phyloP scores from a whole-genome alignment of 2,113 vertebrate species.

The Setophaga petechia region DNA sequence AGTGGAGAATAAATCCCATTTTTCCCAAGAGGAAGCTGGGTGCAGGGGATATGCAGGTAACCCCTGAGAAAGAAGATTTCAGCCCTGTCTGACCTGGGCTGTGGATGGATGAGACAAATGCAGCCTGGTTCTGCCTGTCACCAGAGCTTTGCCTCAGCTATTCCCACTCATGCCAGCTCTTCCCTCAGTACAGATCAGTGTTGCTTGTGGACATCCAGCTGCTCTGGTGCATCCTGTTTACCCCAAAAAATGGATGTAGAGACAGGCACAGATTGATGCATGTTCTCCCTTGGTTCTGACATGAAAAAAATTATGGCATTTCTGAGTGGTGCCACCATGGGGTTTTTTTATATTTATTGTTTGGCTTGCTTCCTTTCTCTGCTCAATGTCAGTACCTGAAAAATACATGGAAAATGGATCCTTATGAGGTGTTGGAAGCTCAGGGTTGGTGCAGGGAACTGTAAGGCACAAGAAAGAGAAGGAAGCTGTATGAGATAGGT shows the following conservation, averaged over 20 bases:
- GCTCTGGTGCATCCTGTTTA: neutral
- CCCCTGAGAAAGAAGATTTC: neutral
- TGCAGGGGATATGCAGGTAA: neutral
- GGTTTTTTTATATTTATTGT: neutral
- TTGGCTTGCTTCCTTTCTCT: neutral
- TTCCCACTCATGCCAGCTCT: neutral
- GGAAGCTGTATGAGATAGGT: neutral
- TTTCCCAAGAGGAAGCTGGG: neutral
- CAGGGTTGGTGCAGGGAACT: neutral
- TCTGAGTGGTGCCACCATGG: neutral
- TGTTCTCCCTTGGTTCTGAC: neutral
- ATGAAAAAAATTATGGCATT: neutral
- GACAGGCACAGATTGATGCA: neutral
- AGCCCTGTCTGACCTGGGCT: neutral
- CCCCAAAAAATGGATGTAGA: neutral
- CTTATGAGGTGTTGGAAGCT: neutral
- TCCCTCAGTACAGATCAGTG: neutral
- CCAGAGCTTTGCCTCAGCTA: neutral
- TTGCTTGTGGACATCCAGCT: neutral
- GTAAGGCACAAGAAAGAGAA: neutral
- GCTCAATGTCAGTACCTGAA: neutral
- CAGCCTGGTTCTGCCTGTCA: neutral
- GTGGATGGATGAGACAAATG: neutral
- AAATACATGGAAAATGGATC: neutral
- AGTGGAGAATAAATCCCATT: neutral